Conservation (phyloP, 2,113 vertebrate genomes). For the Vulpes vulpes region DNA sequence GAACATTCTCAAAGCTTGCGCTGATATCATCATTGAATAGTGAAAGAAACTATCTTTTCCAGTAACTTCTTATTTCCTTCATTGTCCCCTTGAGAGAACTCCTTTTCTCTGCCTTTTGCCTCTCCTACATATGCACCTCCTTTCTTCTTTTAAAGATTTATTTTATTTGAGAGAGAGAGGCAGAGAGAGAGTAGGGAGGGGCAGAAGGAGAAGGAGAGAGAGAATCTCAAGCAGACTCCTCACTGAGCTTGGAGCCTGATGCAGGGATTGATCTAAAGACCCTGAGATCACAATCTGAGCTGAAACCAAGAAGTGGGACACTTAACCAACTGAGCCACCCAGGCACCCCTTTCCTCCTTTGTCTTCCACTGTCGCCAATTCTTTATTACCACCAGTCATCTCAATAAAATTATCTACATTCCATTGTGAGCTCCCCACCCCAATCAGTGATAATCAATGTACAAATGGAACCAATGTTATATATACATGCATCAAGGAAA, state of each 20-base stretch:
- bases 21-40: not conserved
- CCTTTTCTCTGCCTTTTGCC: not conserved
- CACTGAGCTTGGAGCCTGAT: not conserved
- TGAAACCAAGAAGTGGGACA: not conserved
- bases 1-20: not conserved
- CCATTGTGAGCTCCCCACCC: not conserved
- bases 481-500: not conserved
- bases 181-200: not conserved
- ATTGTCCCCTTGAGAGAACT: not conserved
- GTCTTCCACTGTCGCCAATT: conserved; percentile 5
- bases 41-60: conserved; percentile 47
- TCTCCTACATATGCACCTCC: not conserved
- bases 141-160: not conserved
- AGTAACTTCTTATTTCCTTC: conserved; percentile 25
- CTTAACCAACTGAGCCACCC: not conserved
- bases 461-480: not conserved
- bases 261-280: not conserved
- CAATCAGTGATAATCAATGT: not conserved
- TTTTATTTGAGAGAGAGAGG: not conserved
- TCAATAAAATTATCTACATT: not conserved
- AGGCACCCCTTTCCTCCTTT: not conserved
- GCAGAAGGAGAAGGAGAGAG: not conserved
- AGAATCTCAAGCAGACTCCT: not conserved
- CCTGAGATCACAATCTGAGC: not conserved
- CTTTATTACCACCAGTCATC: not conserved